Conservation (phyloP, 2,113 vertebrate species). For the Paraplagusia blochii region DNA sequence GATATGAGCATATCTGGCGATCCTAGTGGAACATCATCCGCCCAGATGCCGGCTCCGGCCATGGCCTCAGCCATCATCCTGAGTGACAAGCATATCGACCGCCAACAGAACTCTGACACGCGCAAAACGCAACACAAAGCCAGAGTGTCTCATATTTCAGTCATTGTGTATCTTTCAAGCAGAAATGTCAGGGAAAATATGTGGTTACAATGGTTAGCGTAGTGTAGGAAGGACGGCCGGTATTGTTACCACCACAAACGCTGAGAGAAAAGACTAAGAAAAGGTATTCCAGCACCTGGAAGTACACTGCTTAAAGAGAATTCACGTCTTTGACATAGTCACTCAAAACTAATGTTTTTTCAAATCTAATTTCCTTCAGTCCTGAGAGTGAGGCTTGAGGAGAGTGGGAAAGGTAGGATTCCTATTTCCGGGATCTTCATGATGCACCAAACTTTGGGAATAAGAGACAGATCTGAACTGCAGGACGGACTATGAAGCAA, state of each 20-base stretch:
- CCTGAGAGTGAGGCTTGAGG: no score
- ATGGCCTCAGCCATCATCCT: slow-evolving; percentile 26
- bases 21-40: slow-evolving; percentile 6
- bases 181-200: slow-evolving; percentile 15
- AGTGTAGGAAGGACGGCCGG: slow-evolving; percentile 4
- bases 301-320: no score
- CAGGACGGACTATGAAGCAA: no score
- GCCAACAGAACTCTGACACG: slow-evolving; percentile 27
- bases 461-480: no score
- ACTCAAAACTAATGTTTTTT: no score
- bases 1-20: background rate
- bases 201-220: slow-evolving; percentile 10
- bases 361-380: no score
- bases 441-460: no score
- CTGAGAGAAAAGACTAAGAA: no score
- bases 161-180: slow-evolving; percentile 12
- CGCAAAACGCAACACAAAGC: slow-evolving; percentile 24
- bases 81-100: slow-evolving; percentile 46
- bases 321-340: no score
- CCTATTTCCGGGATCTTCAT: no score
- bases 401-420: slow-evolving; percentile 1
- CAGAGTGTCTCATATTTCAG: slow-evolving; percentile 45
- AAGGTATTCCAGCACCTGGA: no score
- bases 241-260: slow-evolving; percentile 5
- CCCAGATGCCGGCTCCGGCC: slow-evolving; percentile 2